Conservation (phyloP, 2,888 invertebrate genomes). For the Neria commutata region DNA sequence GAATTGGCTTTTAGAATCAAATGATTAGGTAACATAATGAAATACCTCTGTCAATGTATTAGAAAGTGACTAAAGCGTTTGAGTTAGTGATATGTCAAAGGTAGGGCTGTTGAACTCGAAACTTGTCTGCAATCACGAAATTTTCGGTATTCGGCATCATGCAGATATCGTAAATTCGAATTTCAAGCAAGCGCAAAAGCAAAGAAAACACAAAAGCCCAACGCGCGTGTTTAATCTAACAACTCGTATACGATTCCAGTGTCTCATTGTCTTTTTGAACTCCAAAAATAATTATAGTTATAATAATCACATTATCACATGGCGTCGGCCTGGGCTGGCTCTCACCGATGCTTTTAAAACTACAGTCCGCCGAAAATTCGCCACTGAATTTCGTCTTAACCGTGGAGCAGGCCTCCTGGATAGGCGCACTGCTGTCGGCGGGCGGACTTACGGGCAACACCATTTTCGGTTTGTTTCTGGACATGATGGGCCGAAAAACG, state of each 20-base stretch:
- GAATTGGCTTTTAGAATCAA: too few species aligned
- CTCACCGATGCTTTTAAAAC: constrained; percentile 48
- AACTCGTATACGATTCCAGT: too few species aligned
- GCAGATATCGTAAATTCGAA: too few species aligned
- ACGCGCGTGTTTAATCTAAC: not conserved
- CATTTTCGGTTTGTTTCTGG: constrained; percentile 46
- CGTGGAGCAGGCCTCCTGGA: constrained; percentile 56
- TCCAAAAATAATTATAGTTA: constrained; percentile 40
- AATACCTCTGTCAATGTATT: too few species aligned
- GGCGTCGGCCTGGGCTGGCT: constrained; percentile 56
- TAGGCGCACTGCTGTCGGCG: constrained; percentile 50
- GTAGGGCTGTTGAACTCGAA: too few species aligned
- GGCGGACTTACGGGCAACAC: constrained; percentile 55
- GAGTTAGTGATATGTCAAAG: too few species aligned
- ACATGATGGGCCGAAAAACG: constrained; percentile 51
- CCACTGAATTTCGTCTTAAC: constrained; percentile 47
- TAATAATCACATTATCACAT: constrained; percentile 51
- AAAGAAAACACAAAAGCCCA: too few species aligned
- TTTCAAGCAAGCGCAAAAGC: too few species aligned
- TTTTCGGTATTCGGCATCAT: not conserved
- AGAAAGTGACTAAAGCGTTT: too few species aligned
- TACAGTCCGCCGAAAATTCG: constrained; percentile 41
- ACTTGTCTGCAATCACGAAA: too few species aligned
- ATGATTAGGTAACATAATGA: too few species aligned
- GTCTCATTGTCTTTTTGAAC: not conserved